Conservation (phyloP, 2,797 vertebrate species). For the Alauda arvensis region DNA sequence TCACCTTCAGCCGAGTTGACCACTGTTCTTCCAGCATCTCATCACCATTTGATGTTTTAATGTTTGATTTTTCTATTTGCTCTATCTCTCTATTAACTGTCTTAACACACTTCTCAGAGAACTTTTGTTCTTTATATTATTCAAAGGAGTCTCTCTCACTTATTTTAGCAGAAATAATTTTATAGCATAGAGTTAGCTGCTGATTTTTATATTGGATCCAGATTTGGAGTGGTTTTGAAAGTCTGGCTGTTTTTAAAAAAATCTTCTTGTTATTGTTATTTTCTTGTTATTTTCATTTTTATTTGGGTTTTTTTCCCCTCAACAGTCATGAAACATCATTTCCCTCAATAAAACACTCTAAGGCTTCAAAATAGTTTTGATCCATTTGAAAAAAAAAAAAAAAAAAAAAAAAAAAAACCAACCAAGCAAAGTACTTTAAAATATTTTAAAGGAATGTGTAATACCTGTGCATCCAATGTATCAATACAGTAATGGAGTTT, state of each 20-base stretch:
- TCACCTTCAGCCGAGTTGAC: neutral
- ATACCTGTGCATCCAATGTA: neutral
- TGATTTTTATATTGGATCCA: neutral
- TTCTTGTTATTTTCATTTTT: neutral
- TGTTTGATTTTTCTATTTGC: neutral
- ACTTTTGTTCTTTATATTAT: neutral
- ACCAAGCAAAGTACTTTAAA: neutral
- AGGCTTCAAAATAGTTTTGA: neutral
- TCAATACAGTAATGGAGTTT: neutral
- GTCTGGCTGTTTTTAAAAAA: neutral
- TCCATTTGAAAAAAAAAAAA: neutral
- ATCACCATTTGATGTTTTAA: neutral
- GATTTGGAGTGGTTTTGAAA: neutral
- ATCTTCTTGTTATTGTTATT: neutral
- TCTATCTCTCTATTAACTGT: neutral
- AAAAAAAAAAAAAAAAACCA: neutral
- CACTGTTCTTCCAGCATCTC: neutral
- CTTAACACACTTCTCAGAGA: neutral
- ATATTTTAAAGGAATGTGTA: neutral
- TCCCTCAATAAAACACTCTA: neutral
- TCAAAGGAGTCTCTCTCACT: neutral
- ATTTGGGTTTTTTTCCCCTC: neutral
- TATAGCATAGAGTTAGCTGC: neutral
- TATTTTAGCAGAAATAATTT: neutral
- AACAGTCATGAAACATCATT: neutral